Base-by-base conservation (phyloP, 2,113 vertebrate species). In the Misgurnus mizolepis region DNA sequence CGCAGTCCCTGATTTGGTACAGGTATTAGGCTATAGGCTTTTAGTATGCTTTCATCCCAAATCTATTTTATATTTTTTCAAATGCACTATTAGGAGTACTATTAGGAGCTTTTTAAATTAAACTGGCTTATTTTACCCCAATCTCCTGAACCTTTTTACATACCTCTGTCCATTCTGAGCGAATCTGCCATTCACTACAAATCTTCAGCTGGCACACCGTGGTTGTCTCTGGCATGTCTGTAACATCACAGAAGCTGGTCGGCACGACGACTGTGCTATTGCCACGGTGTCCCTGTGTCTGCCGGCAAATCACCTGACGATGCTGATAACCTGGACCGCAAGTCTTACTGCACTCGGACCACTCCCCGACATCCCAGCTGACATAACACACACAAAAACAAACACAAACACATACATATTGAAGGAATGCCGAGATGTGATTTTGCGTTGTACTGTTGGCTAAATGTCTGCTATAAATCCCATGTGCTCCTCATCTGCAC, bases 341-440 rank as follows among this genome's bases (percentile, higher is more conserved):
- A 0, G 91, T 95, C 67, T 94, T 95, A 87, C 95, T 98, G 93
- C 97, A 98, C 70, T 98, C 96, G 0, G 97, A 98, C 97, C 97
- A 98, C 88, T 98, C 97, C 4, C 97, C 96, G 10, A 97, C 90
- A 50, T 98, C 97, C 96, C 96, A 98, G 89, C 97, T 98, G 70
- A 43, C 22, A 22, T 22, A 22, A 22, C 22, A 22, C 22, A 66
- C 65, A 64, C 55, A 78, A 6, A 58, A 49, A 55, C 72, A 8
- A 5, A 64, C 77, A 81, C 53, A 82, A 79, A 83, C 83, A 88
- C 17, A 78, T 80, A 80, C 81, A 80, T 27, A 39, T 67, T 71
- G 60, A 83, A 56, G 73, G 41, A 65, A 58, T 18, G n/a, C 7
- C 0, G 14, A 6, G 55, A 7, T 47, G 45, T 5, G 9, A 47